These are phyloP conservation scores for Hydrolagus affinis DNA, from an alignment of 2,113 vertebrate species.

Conservation along the genomic window DNA sequence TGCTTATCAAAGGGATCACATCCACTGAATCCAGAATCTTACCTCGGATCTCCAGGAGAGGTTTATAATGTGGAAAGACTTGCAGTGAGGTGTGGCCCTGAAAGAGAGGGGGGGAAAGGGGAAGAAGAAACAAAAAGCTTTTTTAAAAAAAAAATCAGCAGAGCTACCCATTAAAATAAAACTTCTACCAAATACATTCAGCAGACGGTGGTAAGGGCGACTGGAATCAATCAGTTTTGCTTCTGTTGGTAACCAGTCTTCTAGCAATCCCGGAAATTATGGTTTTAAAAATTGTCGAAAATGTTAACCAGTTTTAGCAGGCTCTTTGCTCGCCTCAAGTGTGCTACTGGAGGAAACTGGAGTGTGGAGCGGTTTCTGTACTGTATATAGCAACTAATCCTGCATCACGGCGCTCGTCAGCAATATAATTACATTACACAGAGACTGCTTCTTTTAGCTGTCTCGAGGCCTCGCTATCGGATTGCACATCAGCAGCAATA, in stretches of 20 bases:
- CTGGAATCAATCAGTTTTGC: neutral
- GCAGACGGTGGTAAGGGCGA: neutral
- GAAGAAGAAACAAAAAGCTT: neutral
- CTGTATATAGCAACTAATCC: slow-evolving; percentile 32
- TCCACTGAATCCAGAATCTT: slow-evolving; percentile 37
- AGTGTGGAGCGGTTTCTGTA: slow-evolving; percentile 24
- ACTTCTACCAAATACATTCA: neutral
- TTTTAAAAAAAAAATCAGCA: neutral
- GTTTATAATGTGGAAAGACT: slow-evolving; percentile 64
- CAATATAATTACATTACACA: slow-evolving; percentile 31
- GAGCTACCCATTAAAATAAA: slow-evolving; percentile 1
- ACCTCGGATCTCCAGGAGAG: slow-evolving; percentile 65
- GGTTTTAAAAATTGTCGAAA: neutral
- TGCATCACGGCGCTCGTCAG: slow-evolving; percentile 30
- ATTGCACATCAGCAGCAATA: slow-evolving; percentile 25
- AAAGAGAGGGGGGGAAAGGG: neutral
- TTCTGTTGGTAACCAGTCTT: neutral
- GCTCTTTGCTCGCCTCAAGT: neutral
- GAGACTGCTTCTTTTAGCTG: slow-evolving; percentile 31
- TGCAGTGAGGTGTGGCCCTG: slow-evolving; percentile 65
- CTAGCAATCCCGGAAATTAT: neutral
- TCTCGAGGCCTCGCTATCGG: slow-evolving; percentile 25
- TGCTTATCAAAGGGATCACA: neutral
- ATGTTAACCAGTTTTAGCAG: neutral
- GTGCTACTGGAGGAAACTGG: slow-evolving; percentile 23